These are phyloP conservation scores for Ambastaia sidthimunki DNA, from an alignment of 2,797 vertebrate genomes.

Conservation along the genomic window DNA sequence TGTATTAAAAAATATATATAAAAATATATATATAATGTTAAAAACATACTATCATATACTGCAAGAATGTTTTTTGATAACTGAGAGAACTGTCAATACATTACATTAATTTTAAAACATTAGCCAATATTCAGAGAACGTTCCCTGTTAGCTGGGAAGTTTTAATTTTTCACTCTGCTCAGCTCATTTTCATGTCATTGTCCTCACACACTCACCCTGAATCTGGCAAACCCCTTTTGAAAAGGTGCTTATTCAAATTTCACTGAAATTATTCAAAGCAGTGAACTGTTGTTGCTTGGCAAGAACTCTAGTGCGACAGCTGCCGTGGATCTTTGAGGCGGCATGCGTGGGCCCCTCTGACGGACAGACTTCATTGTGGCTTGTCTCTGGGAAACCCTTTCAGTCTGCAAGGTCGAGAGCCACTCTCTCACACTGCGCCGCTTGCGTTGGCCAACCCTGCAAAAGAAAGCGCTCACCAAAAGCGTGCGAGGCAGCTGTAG, in stretches of 20 bases:
- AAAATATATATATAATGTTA: too few species aligned
- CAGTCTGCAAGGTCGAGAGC: constrained; percentile 57
- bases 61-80: too few species aligned
- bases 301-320: constrained; percentile 54
- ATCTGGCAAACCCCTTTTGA: constrained; percentile 52
- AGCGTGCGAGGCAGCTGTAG: constrained; percentile 50
- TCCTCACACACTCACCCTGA: constrained; percentile 33
- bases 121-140: too few species aligned
- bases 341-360: constrained; percentile 58
- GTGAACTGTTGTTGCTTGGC: constrained; percentile 53
- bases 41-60: too few species aligned
- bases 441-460: constrained; percentile 46
- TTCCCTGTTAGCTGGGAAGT: not conserved
- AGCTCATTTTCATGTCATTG: constrained; percentile 27
- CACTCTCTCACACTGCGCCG: constrained; percentile 51
- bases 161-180: constrained; percentile 50
- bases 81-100: too few species aligned
- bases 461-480: constrained; percentile 51
- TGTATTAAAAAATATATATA: too few species aligned
- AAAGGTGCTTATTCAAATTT: constrained; percentile 57
- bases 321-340: constrained; percentile 58
- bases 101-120: too few species aligned
- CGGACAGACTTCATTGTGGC: constrained; percentile 61
- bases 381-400: constrained; percentile 65
- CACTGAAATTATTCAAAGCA: constrained; percentile 59